Conservation (phyloP, 2,113 vertebrate genomes). For the Eleginops maclovinus region DNA sequence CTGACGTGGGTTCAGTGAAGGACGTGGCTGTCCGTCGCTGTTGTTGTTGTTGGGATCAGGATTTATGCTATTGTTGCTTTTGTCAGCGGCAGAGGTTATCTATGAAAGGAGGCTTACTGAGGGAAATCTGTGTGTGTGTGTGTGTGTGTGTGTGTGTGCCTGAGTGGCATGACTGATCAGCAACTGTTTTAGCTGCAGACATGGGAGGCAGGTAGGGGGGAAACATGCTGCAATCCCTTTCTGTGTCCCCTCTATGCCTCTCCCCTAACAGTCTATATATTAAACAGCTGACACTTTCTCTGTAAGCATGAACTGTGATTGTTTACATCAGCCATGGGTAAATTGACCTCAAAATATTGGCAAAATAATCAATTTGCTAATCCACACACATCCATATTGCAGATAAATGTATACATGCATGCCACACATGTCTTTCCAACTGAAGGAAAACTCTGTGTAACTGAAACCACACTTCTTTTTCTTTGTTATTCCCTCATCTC, state of each 20-base stretch:
- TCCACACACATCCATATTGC: neutral
- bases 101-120: conserved; percentile 60
- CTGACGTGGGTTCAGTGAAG: conserved; percentile 53
- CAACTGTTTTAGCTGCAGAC: conserved; percentile 45
- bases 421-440: neutral
- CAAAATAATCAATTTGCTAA: conserved; percentile 13
- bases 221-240: conserved; percentile 39
- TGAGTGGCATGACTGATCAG: conserved; percentile 28
- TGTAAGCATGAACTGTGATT: conserved; percentile 3
- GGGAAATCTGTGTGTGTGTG: conserved; percentile 19
- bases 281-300: neutral
- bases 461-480: neutral
- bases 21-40: conserved; percentile 41
- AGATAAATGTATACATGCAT: neutral
- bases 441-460: conserved; percentile 15
- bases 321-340: conserved; percentile 5
- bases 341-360: conserved; percentile 5
- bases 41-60: conserved; percentile 52
- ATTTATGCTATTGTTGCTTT: conserved; percentile 60
- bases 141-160: conserved; percentile 21
- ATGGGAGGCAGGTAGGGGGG: conserved; percentile 15
- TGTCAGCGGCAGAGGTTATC: conserved; percentile 60
- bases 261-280: conserved; percentile 21
- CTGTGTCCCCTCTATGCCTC: neutral
- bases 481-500: conserved; percentile 26